These are phyloP conservation scores for Spodoptera littoralis DNA, from an alignment of 2,888 invertebrate genomes.

Conservation along the genomic window DNA sequence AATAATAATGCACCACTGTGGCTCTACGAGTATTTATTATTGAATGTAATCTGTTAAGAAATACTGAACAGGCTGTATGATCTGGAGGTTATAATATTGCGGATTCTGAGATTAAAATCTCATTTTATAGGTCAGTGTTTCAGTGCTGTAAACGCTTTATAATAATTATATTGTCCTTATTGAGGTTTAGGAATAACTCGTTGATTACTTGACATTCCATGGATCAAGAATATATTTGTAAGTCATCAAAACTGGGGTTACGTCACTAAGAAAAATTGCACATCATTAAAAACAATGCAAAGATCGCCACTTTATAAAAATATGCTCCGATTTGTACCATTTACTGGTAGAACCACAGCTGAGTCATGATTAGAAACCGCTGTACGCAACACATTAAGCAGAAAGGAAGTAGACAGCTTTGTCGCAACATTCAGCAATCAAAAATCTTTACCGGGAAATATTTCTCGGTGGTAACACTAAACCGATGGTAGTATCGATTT, in stretches of 20 bases:
- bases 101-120: too few relatives aligned
- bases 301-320: not conserved
- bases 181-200: too few relatives aligned
- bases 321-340: not conserved
- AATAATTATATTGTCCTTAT: too few relatives aligned
- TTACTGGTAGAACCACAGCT: constrained; percentile 14
- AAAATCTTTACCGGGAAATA: constrained; percentile 46
- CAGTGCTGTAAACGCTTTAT: too few relatives aligned
- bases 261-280: not conserved
- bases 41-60: too few relatives aligned
- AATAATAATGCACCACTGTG: too few relatives aligned
- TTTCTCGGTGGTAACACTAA: constrained; percentile 54
- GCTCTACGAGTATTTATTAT: too few relatives aligned
- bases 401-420: constrained; percentile 42
- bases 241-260: not conserved
- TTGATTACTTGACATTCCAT: too few relatives aligned
- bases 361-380: constrained; percentile 51
- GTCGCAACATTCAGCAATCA: constrained; percentile 47
- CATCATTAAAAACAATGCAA: not conserved
- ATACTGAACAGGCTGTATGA: too few relatives aligned
- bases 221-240: too few relatives aligned
- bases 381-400: constrained; percentile 38
- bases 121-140: too few relatives aligned
- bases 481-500: constrained; percentile 73
- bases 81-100: too few relatives aligned